Conservation (phyloP, 2,888 invertebrate species). For the Pachymerium ferrugineum region DNA sequence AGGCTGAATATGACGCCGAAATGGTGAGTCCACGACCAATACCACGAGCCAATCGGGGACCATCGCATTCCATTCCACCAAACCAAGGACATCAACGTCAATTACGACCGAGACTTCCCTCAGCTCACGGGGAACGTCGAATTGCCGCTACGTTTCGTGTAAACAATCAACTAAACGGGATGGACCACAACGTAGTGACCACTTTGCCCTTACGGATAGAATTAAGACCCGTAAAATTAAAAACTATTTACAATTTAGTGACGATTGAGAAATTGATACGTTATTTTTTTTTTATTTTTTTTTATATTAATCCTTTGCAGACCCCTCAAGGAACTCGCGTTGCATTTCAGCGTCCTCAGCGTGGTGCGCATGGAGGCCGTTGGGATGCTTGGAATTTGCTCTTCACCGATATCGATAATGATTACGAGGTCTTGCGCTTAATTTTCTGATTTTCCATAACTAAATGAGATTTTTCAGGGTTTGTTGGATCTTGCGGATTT, state of each 20-base stretch:
- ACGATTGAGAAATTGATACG: too few species aligned
- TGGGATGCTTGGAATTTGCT: neutral
- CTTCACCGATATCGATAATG: neutral
- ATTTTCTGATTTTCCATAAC: neutral
- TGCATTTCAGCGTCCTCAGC: neutral
- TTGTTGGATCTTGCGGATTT: slow-evolving; percentile 35
- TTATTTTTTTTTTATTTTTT: too few species aligned
- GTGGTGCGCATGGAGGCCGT: neutral
- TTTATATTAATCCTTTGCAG: too few species aligned
- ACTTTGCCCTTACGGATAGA: neutral
- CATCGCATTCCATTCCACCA: neutral
- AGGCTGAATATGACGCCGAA: neutral
- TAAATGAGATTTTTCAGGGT: slow-evolving; percentile 33
- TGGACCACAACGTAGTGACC: neutral
- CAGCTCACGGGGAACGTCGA: neutral
- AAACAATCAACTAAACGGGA: neutral
- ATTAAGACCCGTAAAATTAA: neutral
- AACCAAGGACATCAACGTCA: too few species aligned
- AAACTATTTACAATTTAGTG: too few species aligned
- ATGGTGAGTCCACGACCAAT: neutral
- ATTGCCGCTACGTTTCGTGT: neutral
- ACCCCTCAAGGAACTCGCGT: neutral
- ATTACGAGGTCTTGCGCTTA: neutral
- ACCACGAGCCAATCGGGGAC: neutral
- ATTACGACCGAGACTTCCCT: neutral